A percentile compares a stretch with the other conserved stretches of the same genome.
phyloP scores from a whole-genome alignment of 2,888 invertebrate species.

The Drosophila dives region DNA sequence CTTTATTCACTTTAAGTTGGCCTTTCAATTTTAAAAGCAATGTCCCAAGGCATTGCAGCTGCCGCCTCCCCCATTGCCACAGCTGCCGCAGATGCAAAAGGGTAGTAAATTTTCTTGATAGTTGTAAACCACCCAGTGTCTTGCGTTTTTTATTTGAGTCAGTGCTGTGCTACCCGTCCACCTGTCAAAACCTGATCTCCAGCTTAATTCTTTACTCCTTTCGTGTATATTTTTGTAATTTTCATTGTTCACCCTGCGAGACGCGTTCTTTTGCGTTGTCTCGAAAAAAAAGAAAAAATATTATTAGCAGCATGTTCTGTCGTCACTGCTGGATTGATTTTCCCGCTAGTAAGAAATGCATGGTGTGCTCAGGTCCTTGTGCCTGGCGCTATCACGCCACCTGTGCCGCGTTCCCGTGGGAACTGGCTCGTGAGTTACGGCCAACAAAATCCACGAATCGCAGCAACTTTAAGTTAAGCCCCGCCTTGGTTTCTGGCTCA shows the following conservation, averaged over 20 bases:
- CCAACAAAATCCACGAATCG: constrained; percentile 14
- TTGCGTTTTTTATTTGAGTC: constrained; percentile 14
- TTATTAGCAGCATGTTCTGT: constrained; percentile 82
- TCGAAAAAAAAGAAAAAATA: constrained; percentile 25
- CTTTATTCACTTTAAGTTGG: constrained; percentile 57
- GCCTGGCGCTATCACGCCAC: constrained; percentile 78
- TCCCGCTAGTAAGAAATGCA: constrained; percentile 64
- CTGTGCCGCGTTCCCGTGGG: constrained; percentile 79
- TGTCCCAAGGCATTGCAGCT: constrained; percentile 36
- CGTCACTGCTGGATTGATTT: constrained; percentile 85
- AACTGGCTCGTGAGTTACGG: constrained; percentile 61
- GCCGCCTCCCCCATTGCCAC: not conserved
- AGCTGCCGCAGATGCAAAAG: constrained; percentile 11
- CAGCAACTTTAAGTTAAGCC: constrained; percentile 5
- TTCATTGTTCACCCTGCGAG: constrained; percentile 45
- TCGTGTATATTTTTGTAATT: constrained; percentile 57
- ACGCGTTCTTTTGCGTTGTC: constrained; percentile 2
- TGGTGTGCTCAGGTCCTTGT: constrained; percentile 83
- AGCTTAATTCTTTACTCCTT: constrained; percentile 39
- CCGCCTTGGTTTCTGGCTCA: not conserved
- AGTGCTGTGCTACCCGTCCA: constrained; percentile 53
- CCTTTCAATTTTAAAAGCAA: constrained; percentile 59
- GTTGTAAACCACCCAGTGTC: constrained; percentile 4
- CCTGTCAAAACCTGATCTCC: constrained; percentile 68
- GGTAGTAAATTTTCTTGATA: constrained; percentile 12